Percentiles rank a stretch among this genome's conserved stretches.
Conservation (phyloP, 2,113 vertebrate genomes). For the Urocolius indicus region DNA sequence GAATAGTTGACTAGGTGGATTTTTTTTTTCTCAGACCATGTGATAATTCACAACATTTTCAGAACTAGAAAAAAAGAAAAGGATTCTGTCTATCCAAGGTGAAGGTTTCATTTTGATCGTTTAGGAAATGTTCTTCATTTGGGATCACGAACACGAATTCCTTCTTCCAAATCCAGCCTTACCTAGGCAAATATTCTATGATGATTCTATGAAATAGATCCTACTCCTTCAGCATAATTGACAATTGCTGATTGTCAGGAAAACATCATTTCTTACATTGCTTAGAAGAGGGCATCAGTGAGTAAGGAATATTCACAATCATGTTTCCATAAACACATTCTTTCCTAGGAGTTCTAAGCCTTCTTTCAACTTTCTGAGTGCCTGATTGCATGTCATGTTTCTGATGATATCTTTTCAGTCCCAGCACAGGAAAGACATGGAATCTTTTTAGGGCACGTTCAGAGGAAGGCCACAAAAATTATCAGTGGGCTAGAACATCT, state of each 20-base stretch:
- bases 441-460: not conserved
- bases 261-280: not conserved
- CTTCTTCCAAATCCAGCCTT: not conserved
- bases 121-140: not conserved
- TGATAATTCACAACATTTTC: not conserved
- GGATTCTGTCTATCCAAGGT: not conserved
- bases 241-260: not conserved
- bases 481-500: not conserved
- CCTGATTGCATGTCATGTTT: not conserved
- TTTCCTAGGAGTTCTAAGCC: not conserved
- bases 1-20: not conserved
- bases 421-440: not conserved
- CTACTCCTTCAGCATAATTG: not conserved
- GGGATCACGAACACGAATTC: not conserved
- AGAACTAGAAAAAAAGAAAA: not conserved
- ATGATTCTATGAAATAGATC: no score
- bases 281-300: not conserved
- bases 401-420: not conserved
- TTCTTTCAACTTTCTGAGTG: not conserved
- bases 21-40: not conserved
- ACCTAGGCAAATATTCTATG: not conserved
- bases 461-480: not conserved
- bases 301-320: not conserved
- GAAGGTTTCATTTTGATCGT: not conserved
- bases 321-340: not conserved